Conservation (phyloP, 1,140 invertebrate species). For the Trichogramma pretiosum region DNA sequence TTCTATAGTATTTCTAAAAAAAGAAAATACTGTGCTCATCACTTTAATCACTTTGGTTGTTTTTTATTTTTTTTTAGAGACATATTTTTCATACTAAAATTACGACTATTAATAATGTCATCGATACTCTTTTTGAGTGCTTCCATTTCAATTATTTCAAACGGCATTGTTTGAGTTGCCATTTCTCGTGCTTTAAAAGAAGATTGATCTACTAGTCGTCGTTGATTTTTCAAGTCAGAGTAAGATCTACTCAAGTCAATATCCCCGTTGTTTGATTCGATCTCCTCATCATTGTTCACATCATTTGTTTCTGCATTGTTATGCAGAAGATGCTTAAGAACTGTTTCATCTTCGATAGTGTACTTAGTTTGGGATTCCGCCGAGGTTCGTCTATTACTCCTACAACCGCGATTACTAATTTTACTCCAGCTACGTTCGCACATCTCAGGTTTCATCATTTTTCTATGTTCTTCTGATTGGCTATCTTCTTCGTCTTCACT, state of each 20-base stretch:
- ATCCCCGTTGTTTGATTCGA: conserved; percentile 30
- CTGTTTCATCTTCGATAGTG: conserved; percentile 32
- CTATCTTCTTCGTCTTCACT: conserved; percentile 46
- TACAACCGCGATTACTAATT: conserved; percentile 31
- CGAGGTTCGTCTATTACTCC: conserved; percentile 23
- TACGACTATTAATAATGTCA: conserved; percentile 38
- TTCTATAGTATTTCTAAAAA: neutral
- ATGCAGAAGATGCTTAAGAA: conserved; percentile 43
- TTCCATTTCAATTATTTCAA: conserved; percentile 43
- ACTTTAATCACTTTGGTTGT: conserved; percentile 12
- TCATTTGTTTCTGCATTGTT: conserved; percentile 33
- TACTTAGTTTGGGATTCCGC: conserved; percentile 35
- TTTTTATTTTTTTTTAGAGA: conserved; percentile 24
- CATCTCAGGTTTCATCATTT: conserved; percentile 27
- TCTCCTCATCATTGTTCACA: conserved; percentile 42
- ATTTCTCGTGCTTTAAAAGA: conserved; percentile 50
- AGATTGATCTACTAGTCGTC: conserved; percentile 12
- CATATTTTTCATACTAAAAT: conserved; percentile 35
- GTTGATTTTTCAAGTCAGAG: conserved; percentile 34
- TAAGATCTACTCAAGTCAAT: conserved; percentile 30
- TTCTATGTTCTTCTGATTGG: conserved; percentile 43
- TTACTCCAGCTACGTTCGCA: conserved; percentile 33
- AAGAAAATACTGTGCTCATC: neutral
- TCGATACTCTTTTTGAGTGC: conserved; percentile 41
- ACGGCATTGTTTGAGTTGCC: conserved; percentile 46